phyloP scores from a whole-genome alignment of 1,140 invertebrate species.

The Drosophila ambigua region DNA sequence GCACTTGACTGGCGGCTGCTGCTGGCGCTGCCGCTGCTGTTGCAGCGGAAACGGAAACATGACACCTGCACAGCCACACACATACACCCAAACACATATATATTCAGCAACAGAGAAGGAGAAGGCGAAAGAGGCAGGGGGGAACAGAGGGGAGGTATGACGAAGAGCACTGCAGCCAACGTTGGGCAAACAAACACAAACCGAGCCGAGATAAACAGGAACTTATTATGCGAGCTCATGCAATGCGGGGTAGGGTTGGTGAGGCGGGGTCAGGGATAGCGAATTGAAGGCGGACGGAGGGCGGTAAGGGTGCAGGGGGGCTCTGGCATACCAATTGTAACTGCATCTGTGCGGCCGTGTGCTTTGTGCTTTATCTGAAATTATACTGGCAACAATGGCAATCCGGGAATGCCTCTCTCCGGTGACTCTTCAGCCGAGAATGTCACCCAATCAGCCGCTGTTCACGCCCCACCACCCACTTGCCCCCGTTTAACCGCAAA shows the following conservation, averaged over 20 bases:
- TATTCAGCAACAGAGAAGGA: not conserved
- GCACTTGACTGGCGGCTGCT: constrained; percentile 53
- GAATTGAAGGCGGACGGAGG: not conserved
- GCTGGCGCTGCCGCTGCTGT: constrained; percentile 23
- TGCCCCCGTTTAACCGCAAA: constrained; percentile 8
- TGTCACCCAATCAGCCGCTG: too few relatives aligned
- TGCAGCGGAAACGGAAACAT: constrained; percentile 75
- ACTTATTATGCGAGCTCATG: constrained; percentile 78
- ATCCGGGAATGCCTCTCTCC: not conserved
- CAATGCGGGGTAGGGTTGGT: constrained; percentile 31
- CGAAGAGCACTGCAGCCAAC: constrained; percentile 27
- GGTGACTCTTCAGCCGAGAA: too few relatives aligned
- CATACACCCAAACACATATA: constrained; percentile 28
- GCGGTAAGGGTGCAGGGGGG: constrained; percentile 21
- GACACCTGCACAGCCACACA: constrained; percentile 68
- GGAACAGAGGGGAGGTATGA: not conserved
- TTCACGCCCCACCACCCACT: not conserved
- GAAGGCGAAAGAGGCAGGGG: too few relatives aligned
- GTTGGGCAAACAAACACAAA: constrained; percentile 62
- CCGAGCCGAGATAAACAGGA: constrained; percentile 74
- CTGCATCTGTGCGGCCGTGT: constrained; percentile 28
- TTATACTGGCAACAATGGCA: constrained; percentile 63
- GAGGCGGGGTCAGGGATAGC: not conserved
- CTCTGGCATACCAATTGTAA: constrained; percentile 5
- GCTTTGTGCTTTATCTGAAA: constrained; percentile 64